Percentiles rank a stretch among this genome's conserved stretches.
Evolutionary conservation across 2,888 invertebrate genomes (phyloP).

Genomic region (Hypolimnas misippus): DNA sequence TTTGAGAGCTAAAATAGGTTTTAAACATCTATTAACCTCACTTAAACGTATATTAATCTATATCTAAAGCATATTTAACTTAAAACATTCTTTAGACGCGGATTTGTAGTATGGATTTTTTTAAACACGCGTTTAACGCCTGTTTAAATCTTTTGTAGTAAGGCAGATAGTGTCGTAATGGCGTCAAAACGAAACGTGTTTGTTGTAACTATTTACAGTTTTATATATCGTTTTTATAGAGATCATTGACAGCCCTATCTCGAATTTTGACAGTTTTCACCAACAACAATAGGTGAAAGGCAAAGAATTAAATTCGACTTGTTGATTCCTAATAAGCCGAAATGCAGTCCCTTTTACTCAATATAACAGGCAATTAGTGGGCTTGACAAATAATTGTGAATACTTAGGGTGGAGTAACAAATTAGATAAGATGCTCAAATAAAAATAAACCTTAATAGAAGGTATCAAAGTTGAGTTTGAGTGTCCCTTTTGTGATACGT

Average conservation of each 20-base stretch:
- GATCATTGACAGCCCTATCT: conserved; percentile 24
- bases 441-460: conserved; percentile 39
- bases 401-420: conserved; percentile 56
- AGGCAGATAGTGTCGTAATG: too few species aligned
- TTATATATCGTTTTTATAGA: too few species aligned
- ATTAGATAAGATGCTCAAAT: conserved; percentile 38
- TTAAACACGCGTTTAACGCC: too few species aligned
- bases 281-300: conserved; percentile 36
- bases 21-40: too few species aligned
- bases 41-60: too few species aligned
- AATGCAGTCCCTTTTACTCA: conserved; percentile 55
- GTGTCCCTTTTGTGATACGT: conserved; percentile 40
- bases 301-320: conserved; percentile 45
- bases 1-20: too few species aligned
- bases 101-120: too few species aligned
- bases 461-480: conserved; percentile 27
- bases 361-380: conserved; percentile 70
- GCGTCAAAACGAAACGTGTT: too few species aligned
- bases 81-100: too few species aligned
- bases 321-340: conserved; percentile 59
- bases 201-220: too few species aligned
- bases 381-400: conserved; percentile 69
- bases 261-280: conserved; percentile 30
- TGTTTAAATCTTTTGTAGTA: too few species aligned
- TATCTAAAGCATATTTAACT: too few species aligned